Conservation (phyloP, 2,797 vertebrate species). For the Phoeniculus purpureus region DNA sequence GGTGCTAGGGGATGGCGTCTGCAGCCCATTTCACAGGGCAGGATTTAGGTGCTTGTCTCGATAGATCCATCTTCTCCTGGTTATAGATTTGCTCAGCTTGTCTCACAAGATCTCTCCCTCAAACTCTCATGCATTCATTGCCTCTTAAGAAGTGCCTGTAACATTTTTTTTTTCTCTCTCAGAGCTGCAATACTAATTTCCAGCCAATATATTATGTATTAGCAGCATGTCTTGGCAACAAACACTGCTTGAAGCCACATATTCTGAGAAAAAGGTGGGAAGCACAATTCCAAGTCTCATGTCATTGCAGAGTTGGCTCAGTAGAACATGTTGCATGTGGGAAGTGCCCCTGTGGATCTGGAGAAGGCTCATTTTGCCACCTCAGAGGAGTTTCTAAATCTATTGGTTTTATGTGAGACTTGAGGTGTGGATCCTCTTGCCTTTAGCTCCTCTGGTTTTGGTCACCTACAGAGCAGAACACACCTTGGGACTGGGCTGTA, state of each 20-base stretch:
- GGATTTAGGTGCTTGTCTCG: neutral
- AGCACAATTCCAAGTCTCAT: neutral
- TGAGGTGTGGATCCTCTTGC: neutral
- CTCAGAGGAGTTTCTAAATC: neutral
- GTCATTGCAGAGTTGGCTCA: neutral
- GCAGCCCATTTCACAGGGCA: neutral
- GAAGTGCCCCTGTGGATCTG: neutral
- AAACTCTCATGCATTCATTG: neutral
- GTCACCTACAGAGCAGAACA: neutral
- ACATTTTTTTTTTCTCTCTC: neutral
- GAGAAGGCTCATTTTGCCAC: neutral
- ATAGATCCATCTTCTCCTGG: neutral
- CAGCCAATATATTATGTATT: slow-evolving; percentile 31
- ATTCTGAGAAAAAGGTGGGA: slow-evolving; percentile 15
- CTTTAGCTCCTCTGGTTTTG: neutral
- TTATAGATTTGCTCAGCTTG: neutral
- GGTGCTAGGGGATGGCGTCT: neutral
- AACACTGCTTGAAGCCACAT: neutral
- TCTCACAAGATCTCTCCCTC: neutral
- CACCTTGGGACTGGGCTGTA: neutral
- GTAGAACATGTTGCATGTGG: slow-evolving; percentile 22
- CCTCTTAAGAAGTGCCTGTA: neutral
- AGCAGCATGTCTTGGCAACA: slow-evolving; percentile 40
- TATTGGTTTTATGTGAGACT: neutral
- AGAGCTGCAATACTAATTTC: slow-evolving; percentile 18